Conservation (phyloP, 1,140 invertebrate species). For the Plectrocnemia conspersa region DNA sequence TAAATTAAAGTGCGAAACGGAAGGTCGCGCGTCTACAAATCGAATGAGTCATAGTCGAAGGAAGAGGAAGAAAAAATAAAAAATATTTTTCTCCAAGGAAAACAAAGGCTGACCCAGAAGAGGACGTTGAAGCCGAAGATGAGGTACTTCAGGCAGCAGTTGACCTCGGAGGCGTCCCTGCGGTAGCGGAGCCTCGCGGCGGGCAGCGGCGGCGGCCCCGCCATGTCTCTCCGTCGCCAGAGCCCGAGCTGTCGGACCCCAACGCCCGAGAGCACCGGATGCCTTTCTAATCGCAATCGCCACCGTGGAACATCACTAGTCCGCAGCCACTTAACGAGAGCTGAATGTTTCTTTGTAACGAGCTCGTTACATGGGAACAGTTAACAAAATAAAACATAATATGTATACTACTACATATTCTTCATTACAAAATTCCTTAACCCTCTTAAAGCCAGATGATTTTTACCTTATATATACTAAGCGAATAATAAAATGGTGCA, state of each 20-base stretch:
- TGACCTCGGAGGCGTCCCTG: conserved; percentile 88
- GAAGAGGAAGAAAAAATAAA: too few relatives aligned
- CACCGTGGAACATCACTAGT: not conserved
- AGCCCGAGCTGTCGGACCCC: not conserved
- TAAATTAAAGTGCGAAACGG: too few relatives aligned
- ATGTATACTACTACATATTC: too few relatives aligned
- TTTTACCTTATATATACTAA: too few relatives aligned
- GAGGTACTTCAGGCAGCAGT: conserved; percentile 94
- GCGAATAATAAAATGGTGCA: too few relatives aligned
- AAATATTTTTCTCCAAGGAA: too few relatives aligned
- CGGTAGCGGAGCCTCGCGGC: conserved; percentile 51
- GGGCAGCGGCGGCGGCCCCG: not conserved
- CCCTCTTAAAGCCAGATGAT: too few relatives aligned
- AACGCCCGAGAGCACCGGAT: not conserved
- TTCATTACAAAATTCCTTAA: too few relatives aligned
- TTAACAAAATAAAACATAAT: not conserved
- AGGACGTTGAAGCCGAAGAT: conserved; percentile 96
- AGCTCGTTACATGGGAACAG: not conserved
- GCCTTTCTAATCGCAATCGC: not conserved
- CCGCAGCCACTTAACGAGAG: not conserved
- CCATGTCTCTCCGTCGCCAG: too few relatives aligned
- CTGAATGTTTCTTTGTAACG: not conserved
- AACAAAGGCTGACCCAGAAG: conserved; percentile 92
- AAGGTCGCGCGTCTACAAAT: too few relatives aligned
- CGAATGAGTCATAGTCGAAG: too few relatives aligned